phyloP scores from a whole-genome alignment of 1,140 invertebrate genomes.

The Portunus trituberculatus region DNA sequence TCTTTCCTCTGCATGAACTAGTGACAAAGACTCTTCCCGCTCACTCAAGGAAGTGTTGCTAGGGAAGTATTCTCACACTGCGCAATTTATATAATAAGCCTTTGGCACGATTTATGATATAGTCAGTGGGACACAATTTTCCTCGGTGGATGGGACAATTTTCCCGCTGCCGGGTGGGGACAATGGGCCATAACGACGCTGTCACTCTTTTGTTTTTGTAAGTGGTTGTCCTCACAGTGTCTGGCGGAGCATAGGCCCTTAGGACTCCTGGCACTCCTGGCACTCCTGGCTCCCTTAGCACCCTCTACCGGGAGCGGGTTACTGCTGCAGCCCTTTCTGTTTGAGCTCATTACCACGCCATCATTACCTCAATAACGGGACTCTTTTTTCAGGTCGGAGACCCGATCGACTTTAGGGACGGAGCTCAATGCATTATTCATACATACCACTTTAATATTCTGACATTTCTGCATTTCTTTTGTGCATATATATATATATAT shows the following conservation, averaged over 20 bases:
- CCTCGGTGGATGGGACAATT: constrained; percentile 51
- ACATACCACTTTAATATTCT: too few relatives aligned
- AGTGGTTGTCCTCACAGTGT: constrained; percentile 48
- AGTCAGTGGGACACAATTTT: constrained; percentile 66
- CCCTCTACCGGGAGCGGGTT: neutral
- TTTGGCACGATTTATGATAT: constrained; percentile 63
- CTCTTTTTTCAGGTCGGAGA: neutral
- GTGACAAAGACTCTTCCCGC: neutral
- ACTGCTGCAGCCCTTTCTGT: neutral
- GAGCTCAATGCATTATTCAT: too few relatives aligned
- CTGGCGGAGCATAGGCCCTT: constrained; percentile 28
- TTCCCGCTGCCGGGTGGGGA: constrained; percentile 56
- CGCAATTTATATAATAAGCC: constrained; percentile 69
- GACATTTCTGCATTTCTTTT: neutral
- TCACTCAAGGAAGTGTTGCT: neutral
- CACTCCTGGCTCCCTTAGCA: neutral
- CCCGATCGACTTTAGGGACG: too few relatives aligned
- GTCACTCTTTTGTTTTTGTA: constrained; percentile 57
- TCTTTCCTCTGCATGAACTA: neutral
- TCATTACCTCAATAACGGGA: neutral
- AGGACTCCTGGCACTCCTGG: neutral
- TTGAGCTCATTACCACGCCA: neutral
- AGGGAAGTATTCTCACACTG: constrained; percentile 42
- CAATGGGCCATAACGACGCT: constrained; percentile 62
- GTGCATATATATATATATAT: constrained; percentile 18